These are phyloP conservation scores for Bombus sylvicola DNA, from an alignment of 1,140 invertebrate species.

Conservation along the genomic window DNA sequence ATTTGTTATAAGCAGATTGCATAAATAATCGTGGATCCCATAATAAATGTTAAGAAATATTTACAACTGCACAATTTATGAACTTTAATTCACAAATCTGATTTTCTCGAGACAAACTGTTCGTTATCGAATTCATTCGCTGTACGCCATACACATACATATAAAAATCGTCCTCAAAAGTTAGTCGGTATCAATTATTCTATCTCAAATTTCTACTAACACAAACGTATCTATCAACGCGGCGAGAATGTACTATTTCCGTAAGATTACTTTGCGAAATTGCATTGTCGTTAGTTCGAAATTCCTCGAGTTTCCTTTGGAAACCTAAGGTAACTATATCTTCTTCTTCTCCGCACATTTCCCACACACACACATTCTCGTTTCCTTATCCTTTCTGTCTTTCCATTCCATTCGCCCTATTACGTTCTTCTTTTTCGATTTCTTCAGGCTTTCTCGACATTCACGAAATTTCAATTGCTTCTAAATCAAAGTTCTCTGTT, in stretches of 20 bases:
- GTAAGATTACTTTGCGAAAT: conserved; percentile 44
- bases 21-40: no score
- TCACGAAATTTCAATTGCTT: conserved; percentile 15
- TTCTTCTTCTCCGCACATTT: background rate
- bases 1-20: no score
- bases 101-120: no score
- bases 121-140: background rate
- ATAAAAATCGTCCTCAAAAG: background rate
- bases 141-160: no score
- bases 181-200: background rate
- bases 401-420: background rate
- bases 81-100: no score
- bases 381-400: background rate
- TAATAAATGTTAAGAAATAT: background rate
- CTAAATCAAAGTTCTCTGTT: background rate
- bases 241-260: conserved; percentile 17
- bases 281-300: conserved; percentile 55
- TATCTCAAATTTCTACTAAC: background rate
- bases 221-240: background rate
- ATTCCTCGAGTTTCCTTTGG: conserved; percentile 38
- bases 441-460: background rate
- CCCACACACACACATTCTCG: background rate
- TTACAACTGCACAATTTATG: background rate
- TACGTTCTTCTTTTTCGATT: background rate
- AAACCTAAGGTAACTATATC: conserved; percentile 7